phyloP scores from a whole-genome alignment of 2,888 invertebrate genomes.

The Coecobrya sp. region DNA sequence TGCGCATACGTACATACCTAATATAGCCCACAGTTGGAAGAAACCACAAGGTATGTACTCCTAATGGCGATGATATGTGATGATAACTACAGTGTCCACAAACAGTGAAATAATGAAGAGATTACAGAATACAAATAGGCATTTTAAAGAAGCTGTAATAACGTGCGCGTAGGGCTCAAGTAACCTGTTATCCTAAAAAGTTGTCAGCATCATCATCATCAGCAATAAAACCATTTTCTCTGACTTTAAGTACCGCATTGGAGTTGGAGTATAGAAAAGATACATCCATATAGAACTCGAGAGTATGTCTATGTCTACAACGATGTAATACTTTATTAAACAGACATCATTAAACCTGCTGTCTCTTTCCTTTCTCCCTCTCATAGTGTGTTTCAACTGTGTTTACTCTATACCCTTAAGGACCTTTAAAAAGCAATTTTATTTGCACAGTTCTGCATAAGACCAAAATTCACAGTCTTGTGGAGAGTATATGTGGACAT shows the following conservation, averaged over 20 bases:
- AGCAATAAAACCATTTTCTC: slow-evolving; percentile 74
- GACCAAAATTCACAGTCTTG: too few species aligned
- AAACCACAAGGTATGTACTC: not conserved
- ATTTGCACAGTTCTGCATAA: slow-evolving; percentile 70
- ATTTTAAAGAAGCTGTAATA: slow-evolving; percentile 52
- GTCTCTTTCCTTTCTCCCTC: slow-evolving; percentile 57
- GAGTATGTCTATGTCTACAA: slow-evolving; percentile 7
- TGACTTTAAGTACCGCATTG: not conserved
- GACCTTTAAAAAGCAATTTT: slow-evolving; percentile 63
- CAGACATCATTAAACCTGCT: slow-evolving; percentile 69
- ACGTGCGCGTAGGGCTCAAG: slow-evolving; percentile 11
- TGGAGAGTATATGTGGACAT: not conserved
- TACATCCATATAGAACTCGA: too few species aligned
- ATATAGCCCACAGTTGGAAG: not conserved
- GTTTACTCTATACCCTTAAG: slow-evolving; percentile 67
- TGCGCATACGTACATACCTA: too few species aligned
- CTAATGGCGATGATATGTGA: slow-evolving; percentile 46
- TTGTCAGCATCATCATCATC: slow-evolving; percentile 68
- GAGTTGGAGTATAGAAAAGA: not conserved
- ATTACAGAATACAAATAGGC: slow-evolving; percentile 76
- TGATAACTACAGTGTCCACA: slow-evolving; percentile 69
- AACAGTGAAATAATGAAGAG: slow-evolving; percentile 59
- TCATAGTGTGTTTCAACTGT: slow-evolving; percentile 30
- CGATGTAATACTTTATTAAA: not conserved
- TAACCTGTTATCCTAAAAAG: slow-evolving; percentile 69